Evolutionary conservation across 2,797 vertebrate species (phyloP).

Genomic region (Chelmon rostratus): DNA sequence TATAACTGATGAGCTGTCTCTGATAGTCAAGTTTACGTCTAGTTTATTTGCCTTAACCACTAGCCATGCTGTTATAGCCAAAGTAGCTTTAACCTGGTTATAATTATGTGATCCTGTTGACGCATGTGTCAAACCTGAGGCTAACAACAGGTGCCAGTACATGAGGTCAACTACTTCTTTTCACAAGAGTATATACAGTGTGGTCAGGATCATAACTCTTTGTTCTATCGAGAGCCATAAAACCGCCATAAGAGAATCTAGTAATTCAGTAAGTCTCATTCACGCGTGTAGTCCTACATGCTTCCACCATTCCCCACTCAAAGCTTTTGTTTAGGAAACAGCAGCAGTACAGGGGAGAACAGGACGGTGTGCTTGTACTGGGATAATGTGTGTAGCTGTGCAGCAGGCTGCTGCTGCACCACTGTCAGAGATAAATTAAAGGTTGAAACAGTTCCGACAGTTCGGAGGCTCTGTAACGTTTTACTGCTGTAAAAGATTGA

Average conservation of each 20-base stretch:
- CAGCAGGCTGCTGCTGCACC: slow-evolving; percentile 14
- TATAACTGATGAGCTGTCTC: not conserved
- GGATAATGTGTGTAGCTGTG: slow-evolving; percentile 11
- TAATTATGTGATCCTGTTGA: not conserved
- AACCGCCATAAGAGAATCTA: not conserved
- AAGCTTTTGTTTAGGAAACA: not conserved
- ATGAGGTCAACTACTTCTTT: not conserved
- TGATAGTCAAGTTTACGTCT: not conserved
- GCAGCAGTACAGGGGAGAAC: slow-evolving; percentile 8
- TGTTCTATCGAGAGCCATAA: not conserved
- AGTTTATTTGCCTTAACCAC: not conserved
- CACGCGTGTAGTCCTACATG: not conserved
- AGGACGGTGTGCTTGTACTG: not conserved
- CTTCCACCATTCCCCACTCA: not conserved
- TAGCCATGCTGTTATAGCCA: not conserved
- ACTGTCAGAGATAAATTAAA: slow-evolving; percentile 43
- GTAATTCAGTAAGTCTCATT: not conserved
- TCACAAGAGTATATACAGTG: not conserved
- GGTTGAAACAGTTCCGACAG: slow-evolving; percentile 13
- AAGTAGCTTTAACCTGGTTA: not conserved
- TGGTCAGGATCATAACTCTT: not conserved
- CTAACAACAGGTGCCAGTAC: no score
- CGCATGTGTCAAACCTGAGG: not conserved
- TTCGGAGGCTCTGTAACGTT: slow-evolving; percentile 30
- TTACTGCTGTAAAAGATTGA: slow-evolving; percentile 23